Conservation (phyloP, 1,140 invertebrate species). For the Brachionus sp. region DNA sequence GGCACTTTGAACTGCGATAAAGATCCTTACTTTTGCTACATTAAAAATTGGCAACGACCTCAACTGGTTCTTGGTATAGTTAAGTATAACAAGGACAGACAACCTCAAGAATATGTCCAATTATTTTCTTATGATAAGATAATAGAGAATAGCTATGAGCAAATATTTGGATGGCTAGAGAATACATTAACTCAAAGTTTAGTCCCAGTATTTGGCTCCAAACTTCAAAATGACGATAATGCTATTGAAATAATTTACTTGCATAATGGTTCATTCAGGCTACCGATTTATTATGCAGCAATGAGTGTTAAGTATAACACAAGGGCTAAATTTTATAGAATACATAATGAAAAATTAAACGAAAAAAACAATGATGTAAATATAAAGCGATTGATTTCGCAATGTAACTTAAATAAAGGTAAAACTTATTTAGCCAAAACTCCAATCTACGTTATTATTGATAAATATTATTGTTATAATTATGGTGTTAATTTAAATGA, state of each 20-base stretch:
- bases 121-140: constrained; percentile 3
- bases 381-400: not conserved
- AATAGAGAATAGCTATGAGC: constrained; percentile 1
- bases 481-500: constrained; percentile 41
- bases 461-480: constrained; percentile 29
- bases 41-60: constrained; percentile 1
- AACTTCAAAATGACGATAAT: not conserved
- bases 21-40: constrained; percentile 23
- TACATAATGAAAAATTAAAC: not conserved
- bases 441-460: constrained; percentile 27
- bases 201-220: not conserved
- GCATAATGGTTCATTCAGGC: not conserved
- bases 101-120: constrained; percentile 6
- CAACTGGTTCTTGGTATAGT: constrained; percentile 23
- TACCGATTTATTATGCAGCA: constrained; percentile 32
- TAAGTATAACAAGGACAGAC: not conserved
- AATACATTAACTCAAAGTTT: not conserved
- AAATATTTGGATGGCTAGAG: constrained; percentile 27
- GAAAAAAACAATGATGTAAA: not conserved
- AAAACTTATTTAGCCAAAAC: not conserved
- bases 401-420: not conserved
- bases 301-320: constrained; percentile 31
- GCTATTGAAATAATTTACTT: not conserved
- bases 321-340: constrained; percentile 17
- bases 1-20: constrained; percentile 33